These are phyloP conservation scores for Wasmannia auropunctata DNA, from an alignment of 1,140 invertebrate species.

Conservation along the genomic window DNA sequence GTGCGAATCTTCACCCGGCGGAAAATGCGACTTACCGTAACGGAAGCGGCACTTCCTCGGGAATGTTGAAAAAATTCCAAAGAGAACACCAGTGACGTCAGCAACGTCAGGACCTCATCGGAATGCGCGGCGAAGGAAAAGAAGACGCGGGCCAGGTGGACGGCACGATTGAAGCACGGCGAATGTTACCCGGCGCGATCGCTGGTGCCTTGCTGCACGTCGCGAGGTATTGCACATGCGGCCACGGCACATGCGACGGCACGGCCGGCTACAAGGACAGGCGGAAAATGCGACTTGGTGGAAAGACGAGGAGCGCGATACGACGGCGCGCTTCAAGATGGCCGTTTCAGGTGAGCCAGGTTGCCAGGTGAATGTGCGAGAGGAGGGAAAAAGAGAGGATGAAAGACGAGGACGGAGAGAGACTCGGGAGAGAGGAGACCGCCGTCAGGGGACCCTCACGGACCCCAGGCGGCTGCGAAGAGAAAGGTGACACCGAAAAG, in stretches of 20 bases:
- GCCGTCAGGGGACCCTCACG: constrained; percentile 1
- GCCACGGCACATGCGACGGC: constrained; percentile 28
- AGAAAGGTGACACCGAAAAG: constrained; percentile 52
- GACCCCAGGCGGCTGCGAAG: neutral
- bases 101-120: neutral
- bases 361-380: constrained; percentile 68
- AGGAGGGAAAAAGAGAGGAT: constrained; percentile 26
- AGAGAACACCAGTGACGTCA: constrained; percentile 33
- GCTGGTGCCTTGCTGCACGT: constrained; percentile 5
- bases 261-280: constrained; percentile 55
- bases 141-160: neutral
- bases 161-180: neutral
- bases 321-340: constrained; percentile 68
- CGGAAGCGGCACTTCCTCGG: neutral
- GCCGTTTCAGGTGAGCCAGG: constrained; percentile 69
- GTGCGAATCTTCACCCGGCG: neutral
- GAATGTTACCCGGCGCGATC: neutral
- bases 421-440: constrained; percentile 49
- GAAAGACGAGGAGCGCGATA: constrained; percentile 67
- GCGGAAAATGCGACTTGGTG: constrained; percentile 48
- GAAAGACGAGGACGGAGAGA: constrained; percentile 33
- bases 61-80: neutral
- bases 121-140: neutral
- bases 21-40: constrained; percentile 18
- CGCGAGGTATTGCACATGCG: constrained; percentile 46